Base-by-base conservation (phyloP, 1,140 invertebrate species). In the Anagrus nilaparvatae region DNA sequence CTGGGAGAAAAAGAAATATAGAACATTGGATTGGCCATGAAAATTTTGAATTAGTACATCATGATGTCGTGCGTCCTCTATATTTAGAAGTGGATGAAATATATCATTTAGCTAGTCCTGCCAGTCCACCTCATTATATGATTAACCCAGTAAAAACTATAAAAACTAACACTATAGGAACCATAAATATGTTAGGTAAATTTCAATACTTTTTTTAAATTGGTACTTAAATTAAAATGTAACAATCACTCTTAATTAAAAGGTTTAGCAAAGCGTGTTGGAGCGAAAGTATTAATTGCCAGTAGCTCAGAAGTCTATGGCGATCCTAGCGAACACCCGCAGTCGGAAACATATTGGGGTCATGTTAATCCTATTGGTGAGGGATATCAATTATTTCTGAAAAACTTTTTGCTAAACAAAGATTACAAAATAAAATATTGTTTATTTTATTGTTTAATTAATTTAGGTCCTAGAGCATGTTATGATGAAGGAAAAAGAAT, bases 131-230 rank as follows among this genome's bases (percentile, higher is more conserved):
- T 2, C 95, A 99, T 71, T 99, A 99, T 59, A 99, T 99, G 96
- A 84, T 91, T 54, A 99, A 99, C 75, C 96, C 96, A 24, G 95
- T 99, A 0, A 99, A 99, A 71, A 99, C 97, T 14, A 94, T 99
- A 42, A 99, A 99, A 67, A 99, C 96, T 2, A 99, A 99, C 64
- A 97, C 94, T 13, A 74, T 99, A 50, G 95, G 95, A 28, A 99
- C 97, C n/a, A 97, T 99, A 48, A 99, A 99, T 72, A 90, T 99
- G 75, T 71, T 99, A 49, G 95, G 94, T 85, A 69, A 67, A 71
- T 50, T 37, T 25, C 30, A 35, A 30, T 13, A 18, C 30, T 32
- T 18, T 35, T 25, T 27, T 27, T 27, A 6, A 27, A 27, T 8
- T 25, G 12, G 12, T 14, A 30, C 12, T 5, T n/a, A 30, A 13